phyloP scores from a whole-genome alignment of 2,888 invertebrate species.

The Tuta absoluta region DNA sequence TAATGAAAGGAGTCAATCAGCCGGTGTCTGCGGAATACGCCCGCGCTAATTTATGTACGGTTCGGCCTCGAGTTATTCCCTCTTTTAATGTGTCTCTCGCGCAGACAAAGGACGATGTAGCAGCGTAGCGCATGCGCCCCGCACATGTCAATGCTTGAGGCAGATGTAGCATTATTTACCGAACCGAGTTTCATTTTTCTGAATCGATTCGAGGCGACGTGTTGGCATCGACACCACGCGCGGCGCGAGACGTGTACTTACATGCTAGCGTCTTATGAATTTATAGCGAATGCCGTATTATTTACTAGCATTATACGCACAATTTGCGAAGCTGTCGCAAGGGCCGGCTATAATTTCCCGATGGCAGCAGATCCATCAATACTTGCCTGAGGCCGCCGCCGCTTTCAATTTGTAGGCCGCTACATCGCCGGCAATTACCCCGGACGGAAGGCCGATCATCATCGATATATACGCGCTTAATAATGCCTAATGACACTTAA shows the following conservation, averaged over 20 bases:
- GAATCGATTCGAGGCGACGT: constrained; percentile 19
- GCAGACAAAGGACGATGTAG: constrained; percentile 64
- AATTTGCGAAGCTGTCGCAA: constrained; percentile 81
- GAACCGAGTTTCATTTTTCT: constrained; percentile 19
- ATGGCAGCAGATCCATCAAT: constrained; percentile 81
- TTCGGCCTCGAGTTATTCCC: constrained; percentile 47
- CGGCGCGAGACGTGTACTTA: constrained; percentile 57
- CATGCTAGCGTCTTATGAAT: constrained; percentile 66
- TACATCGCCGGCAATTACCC: constrained; percentile 76
- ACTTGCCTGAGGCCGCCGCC: constrained; percentile 73
- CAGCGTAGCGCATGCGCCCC: constrained; percentile 38
- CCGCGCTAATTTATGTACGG: constrained; percentile 71
- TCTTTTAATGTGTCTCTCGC: constrained; percentile 47
- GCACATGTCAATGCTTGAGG: constrained; percentile 20
- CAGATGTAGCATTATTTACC: constrained; percentile 19
- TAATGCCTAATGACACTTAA: constrained; percentile 80
- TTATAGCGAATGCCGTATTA: constrained; percentile 72
- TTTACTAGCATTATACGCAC: constrained; percentile 81
- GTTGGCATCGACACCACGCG: constrained; percentile 35
- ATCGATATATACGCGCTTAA: constrained; percentile 77
- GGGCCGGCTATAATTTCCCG: constrained; percentile 76
- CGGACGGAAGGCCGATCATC: constrained; percentile 78
- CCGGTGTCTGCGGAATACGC: constrained; percentile 70
- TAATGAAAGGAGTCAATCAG: constrained; percentile 82
- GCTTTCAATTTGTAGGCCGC: constrained; percentile 81